Conservation (phyloP, 2,797 vertebrate species). For the Phoxinus dragarum region DNA sequence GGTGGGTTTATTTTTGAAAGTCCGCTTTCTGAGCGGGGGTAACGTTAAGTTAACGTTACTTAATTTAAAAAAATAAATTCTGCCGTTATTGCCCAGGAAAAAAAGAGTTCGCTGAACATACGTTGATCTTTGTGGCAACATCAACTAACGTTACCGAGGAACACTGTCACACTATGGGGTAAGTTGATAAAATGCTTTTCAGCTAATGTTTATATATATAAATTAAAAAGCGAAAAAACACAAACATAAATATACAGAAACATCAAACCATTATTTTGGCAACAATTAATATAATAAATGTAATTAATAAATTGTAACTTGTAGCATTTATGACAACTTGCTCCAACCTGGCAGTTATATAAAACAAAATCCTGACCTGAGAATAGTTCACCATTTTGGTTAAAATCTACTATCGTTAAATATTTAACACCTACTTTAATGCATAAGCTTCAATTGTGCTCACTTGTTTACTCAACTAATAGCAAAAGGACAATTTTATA, state of each 20-base stretch:
- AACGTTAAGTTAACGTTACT: too few species aligned
- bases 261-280: background rate
- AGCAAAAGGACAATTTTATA: too few species aligned
- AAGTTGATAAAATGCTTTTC: background rate
- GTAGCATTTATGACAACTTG: background rate
- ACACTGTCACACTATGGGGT: background rate
- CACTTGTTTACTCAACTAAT: too few species aligned
- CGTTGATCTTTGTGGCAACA: background rate
- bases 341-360: background rate
- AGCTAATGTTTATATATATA: background rate
- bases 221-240: background rate
- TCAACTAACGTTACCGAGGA: too few species aligned
- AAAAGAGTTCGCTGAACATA: background rate
- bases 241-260: background rate
- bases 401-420: too few species aligned
- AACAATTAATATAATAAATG: background rate
- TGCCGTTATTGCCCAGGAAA: too few species aligned
- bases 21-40: too few species aligned
- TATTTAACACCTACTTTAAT: background rate
- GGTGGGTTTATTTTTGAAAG: background rate
- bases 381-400: too few species aligned
- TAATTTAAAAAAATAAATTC: background rate
- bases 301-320: background rate
- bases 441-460: background rate
- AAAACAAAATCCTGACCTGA: too few species aligned